Evolutionary conservation across 2,888 invertebrate genomes (phyloP), one percentile per base, ranked within the genome.

Genomic region (Agrypnus murinus): DNA sequence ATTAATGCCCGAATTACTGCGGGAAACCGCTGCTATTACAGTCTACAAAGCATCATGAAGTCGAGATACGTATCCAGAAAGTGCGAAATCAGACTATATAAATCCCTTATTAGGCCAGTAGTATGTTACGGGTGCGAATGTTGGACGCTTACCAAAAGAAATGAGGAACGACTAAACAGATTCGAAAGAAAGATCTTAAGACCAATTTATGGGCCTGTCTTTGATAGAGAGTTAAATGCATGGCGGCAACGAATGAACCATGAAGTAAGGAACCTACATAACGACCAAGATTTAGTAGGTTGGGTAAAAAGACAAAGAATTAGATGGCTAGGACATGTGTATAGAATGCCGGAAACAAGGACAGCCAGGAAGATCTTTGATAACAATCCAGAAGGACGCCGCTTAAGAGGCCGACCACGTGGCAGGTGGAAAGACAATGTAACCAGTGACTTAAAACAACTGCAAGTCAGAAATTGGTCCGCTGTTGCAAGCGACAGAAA

Each of bases 341-440:
- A 19, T 8, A 46, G 46, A 46, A 46, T 46, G n/a, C n/a, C n/a
- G n/a, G n/a, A n/a, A n/a, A 46, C 46, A 19, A 46, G 46, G 15
- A 46, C 15, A 2, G n/a, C n/a, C n/a, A n/a, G n/a, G n/a, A n/a
- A n/a, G n/a, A n/a, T n/a, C n/a, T n/a, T n/a, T n/a, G n/a, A 15
- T 15, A 46, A 46, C 15, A 17, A 46, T 15, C 46, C 14, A 14
- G 46, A 46, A n/a, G 46, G 46, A 46, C 19, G 15, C 12, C 46
- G 46, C 9, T 17, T 10, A 46, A 46, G 19, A 17, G 19, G 19
- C 4, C 12, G 19, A 46, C 46, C 17, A 15, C 46, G 46, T 8
- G 2, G 46, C 15, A 46, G 17, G 15, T 15, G 46, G 14, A 46
- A 46, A 14, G 46, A 46, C 19, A 46, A 46, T 12, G 15, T 46